phyloP scores from a whole-genome alignment of 2,888 invertebrate genomes.

The Synergus umbraculus region DNA sequence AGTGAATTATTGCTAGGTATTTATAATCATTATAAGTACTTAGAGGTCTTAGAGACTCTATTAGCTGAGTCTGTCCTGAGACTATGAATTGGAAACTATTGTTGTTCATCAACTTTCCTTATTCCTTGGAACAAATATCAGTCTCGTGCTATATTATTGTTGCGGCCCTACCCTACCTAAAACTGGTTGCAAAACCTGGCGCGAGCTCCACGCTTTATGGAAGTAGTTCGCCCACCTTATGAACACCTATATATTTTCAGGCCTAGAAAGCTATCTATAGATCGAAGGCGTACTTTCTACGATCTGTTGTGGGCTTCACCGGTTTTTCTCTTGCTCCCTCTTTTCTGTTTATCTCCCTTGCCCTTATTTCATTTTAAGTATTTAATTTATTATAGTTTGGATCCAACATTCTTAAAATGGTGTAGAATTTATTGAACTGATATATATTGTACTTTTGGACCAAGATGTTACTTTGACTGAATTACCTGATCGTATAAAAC shows the following conservation, averaged over 20 bases:
- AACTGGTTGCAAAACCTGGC: constrained; percentile 62
- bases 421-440: too few species aligned
- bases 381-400: too few species aligned
- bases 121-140: not conserved
- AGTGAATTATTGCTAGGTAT: too few species aligned
- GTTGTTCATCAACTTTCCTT: constrained; percentile 9
- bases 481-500: too few species aligned
- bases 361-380: not conserved
- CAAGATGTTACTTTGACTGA: too few species aligned
- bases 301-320: constrained; percentile 65
- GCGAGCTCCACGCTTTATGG: constrained; percentile 64
- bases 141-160: not conserved
- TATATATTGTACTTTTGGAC: too few species aligned
- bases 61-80: too few species aligned
- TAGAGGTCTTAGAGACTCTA: too few species aligned
- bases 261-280: constrained; percentile 66
- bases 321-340: constrained; percentile 50
- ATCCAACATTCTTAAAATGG: too few species aligned
- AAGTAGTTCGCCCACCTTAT: constrained; percentile 74
- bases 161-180: constrained; percentile 1
- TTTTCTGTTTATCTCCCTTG: constrained; percentile 44
- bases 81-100: constrained; percentile 2
- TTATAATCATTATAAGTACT: too few species aligned
- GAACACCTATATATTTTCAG: constrained; percentile 58
- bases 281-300: constrained; percentile 62